Base-by-base conservation (phyloP, 2,113 vertebrate genomes). In the Apus apus region DNA sequence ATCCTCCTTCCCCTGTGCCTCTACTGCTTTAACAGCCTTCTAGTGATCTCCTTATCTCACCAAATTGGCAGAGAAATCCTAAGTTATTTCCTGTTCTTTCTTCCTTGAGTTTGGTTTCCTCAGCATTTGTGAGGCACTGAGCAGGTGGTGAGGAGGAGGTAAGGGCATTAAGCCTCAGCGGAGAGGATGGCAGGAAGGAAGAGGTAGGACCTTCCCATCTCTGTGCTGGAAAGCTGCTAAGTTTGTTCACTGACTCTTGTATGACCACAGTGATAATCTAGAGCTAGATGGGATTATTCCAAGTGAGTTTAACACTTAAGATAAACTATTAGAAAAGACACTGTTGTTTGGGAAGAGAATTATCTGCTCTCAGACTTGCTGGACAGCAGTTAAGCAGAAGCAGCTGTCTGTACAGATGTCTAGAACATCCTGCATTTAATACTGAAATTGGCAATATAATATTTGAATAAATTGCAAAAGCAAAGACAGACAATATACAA, bases 201-300 rank as follows among this genome's bases (percentile, higher is more conserved):
- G 38, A 60, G 13, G 4, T 2, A 20, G 50, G 61, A 20, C 0
- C 0, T 79, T 90, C 26, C 5, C 20, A 7, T 61, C 11, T 38
- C 15, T 1, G 11, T 64, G 43, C 30, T 64, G 36, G 40, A 29
- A 30, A 67, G 21, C 53, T 68, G 15, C 85, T 34, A 0, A 36
- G 14, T 38, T 70, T 57, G 18, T 27, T 85, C 9, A 46, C 1
- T 2, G 8, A 4, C 61, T 54, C 36, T 25, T 67, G 5, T n/a
- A 6, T 36, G 66, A 30, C 34, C 13, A 25, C 36, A 8, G 0
- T 32, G 57, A 22, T 82, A 27, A 68, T 36, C 10, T 8, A 73
- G 30, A 57, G 46, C 18, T 43, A 51, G 27, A 10, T 2, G 11
- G 18, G 23, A 15, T 80, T 66, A 13, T 61, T 83, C 32, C 58